A percentile compares a stretch with the other conserved stretches of the same genome.
phyloP scores from a whole-genome alignment of 2,888 invertebrate species.

The Heliconius sara region DNA sequence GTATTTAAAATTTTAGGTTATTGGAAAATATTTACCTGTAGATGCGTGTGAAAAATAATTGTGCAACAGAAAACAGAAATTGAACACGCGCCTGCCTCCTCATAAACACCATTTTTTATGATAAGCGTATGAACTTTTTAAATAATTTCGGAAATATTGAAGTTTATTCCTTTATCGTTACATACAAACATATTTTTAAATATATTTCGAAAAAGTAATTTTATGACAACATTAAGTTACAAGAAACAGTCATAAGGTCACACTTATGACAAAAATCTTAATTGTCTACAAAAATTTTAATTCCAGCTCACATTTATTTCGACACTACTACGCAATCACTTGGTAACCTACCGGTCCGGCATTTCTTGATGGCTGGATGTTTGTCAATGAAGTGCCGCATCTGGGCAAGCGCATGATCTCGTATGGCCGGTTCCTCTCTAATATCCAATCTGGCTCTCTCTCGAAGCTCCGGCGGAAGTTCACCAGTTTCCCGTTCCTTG shows the following conservation, averaged over 20 bases:
- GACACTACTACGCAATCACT: not conserved
- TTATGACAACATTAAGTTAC: not conserved
- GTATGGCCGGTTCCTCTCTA: slow-evolving; percentile 89
- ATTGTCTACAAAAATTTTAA: not conserved
- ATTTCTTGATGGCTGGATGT: slow-evolving; percentile 91
- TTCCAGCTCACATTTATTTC: not conserved
- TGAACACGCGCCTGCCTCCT: no score
- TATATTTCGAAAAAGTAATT: no score
- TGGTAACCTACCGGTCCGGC: slow-evolving; percentile 87
- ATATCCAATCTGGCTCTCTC: slow-evolving; percentile 88
- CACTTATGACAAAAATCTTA: not conserved
- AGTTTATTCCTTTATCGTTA: no score
- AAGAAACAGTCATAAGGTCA: not conserved
- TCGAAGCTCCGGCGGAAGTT: slow-evolving; percentile 82
- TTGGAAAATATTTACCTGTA: not conserved
- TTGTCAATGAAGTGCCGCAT: slow-evolving; percentile 93
- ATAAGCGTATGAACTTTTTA: no score
- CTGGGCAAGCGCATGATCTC: slow-evolving; percentile 89
- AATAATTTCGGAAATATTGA: no score
- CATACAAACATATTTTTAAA: no score
- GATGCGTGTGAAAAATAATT: not conserved
- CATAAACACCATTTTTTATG: no score
- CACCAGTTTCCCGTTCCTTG: slow-evolving; percentile 74
- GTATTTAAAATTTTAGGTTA: not conserved
- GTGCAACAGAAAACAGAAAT: no score